phyloP scores from a whole-genome alignment of 2,888 invertebrate species.

The Blera fallax region DNA sequence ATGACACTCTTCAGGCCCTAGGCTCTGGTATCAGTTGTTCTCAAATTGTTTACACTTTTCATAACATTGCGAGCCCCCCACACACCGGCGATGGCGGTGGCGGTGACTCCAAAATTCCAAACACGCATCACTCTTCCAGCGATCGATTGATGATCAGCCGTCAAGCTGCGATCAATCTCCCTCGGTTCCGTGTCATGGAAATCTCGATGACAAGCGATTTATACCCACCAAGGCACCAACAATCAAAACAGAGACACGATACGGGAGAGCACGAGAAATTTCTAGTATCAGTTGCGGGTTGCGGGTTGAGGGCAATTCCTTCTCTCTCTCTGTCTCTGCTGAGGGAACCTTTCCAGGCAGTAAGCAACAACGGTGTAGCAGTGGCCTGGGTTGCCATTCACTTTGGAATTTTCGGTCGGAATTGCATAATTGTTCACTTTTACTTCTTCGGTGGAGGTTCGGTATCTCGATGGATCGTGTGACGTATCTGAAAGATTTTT shows the following conservation, averaged over 20 bases:
- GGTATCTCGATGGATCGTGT: not conserved
- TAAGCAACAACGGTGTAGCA: not conserved
- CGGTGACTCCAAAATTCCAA: not conserved
- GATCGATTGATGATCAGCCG: slow-evolving; percentile 54
- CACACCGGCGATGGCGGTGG: not conserved
- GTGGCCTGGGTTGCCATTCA: slow-evolving; percentile 33
- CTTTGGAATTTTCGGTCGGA: slow-evolving; percentile 61
- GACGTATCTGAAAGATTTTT: slow-evolving; percentile 6
- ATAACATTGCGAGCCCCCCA: not conserved
- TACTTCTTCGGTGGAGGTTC: slow-evolving; percentile 33
- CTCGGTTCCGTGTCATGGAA: slow-evolving; percentile 18
- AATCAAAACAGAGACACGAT: not conserved
- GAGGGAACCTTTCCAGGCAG: slow-evolving; percentile 1
- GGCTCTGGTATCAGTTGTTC: not conserved
- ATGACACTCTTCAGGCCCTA: slow-evolving; percentile 29
- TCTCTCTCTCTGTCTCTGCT: not conserved
- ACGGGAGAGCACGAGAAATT: slow-evolving; percentile 3
- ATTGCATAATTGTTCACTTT: slow-evolving; percentile 53
- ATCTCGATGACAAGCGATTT: slow-evolving; percentile 50
- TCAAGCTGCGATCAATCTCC: slow-evolving; percentile 48
- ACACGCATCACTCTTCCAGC: slow-evolving; percentile 21
- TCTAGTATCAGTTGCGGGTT: not conserved
- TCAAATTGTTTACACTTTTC: slow-evolving; percentile 46
- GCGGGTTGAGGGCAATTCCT: not conserved
- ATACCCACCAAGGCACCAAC: no score